Percentiles rank a stretch among this genome's conserved stretches.
These are phyloP conservation scores for Corydoras maculifer DNA, from an alignment of 2,113 vertebrate genomes.

Conservation along the genomic window DNA sequence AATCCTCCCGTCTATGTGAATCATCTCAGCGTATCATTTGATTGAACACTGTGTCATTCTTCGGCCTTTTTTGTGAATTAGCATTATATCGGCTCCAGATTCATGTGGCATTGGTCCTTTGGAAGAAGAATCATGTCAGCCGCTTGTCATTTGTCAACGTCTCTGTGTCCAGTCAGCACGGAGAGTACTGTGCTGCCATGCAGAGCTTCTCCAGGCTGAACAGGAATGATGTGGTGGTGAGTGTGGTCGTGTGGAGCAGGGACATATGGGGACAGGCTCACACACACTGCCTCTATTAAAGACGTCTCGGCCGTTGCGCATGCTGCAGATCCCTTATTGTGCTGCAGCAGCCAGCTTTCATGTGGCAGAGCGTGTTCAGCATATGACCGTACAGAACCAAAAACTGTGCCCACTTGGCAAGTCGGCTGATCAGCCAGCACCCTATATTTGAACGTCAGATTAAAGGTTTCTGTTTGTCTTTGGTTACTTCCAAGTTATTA, in stretches of 20 bases:
- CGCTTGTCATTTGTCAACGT: not conserved
- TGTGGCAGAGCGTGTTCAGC: constrained; percentile 43
- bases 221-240: constrained; percentile 23
- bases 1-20: not conserved
- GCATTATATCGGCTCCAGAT: constrained; percentile 5
- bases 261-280: constrained; percentile 38
- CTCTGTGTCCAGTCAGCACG: constrained; percentile 4
- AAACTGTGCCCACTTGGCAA: constrained; percentile 39
- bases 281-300: constrained; percentile 43
- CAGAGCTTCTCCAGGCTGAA: not conserved
- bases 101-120: not conserved
- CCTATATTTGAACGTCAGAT: constrained; percentile 54
- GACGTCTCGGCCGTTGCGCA: constrained; percentile 18
- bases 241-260: constrained; percentile 26
- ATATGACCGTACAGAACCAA: constrained; percentile 44
- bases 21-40: not conserved
- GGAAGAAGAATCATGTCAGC: not conserved
- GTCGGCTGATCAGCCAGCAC: constrained; percentile 41
- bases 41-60: not conserved
- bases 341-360: constrained; percentile 55
- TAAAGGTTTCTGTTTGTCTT: constrained; percentile 61
- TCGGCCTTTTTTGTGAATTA: constrained; percentile 4
- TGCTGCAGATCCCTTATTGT: constrained; percentile 51
- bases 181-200: not conserved
- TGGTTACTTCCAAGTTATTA: constrained; percentile 60